A percentile compares a stretch with the other conserved stretches of the same genome.
phyloP scores from a whole-genome alignment of 2,888 invertebrate genomes.

The Euplagia quadripunctaria region DNA sequence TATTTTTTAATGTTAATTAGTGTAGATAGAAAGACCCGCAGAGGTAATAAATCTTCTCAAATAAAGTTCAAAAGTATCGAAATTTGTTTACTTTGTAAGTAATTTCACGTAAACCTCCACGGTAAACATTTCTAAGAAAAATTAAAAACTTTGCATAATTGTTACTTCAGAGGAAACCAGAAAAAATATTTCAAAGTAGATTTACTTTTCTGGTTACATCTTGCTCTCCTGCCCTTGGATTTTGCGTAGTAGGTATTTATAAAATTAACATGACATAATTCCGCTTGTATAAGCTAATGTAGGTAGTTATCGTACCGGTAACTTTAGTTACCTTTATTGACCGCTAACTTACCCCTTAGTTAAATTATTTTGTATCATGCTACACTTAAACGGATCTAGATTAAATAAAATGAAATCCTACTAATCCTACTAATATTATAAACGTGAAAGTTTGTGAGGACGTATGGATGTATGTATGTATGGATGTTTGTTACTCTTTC shows the following conservation, averaged over 20 bases:
- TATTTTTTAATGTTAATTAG: neutral
- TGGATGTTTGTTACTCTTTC: too few relatives aligned
- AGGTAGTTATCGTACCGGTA: neutral
- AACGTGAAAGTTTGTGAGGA: too few relatives aligned
- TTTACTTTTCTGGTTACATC: neutral
- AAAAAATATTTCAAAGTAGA: neutral
- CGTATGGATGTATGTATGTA: too few relatives aligned
- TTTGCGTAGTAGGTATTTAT: neutral
- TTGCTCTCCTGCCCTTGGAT: neutral
- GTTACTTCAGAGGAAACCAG: constrained; percentile 1
- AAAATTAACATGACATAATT: neutral
- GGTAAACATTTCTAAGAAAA: neutral
- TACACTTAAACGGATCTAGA: too few relatives aligned
- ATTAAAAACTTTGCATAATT: neutral
- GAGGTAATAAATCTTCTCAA: neutral
- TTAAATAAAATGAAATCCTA: too few relatives aligned
- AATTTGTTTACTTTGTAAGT: neutral
- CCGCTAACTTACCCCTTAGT: too few relatives aligned
- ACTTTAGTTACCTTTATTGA: too few relatives aligned
- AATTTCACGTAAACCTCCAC: neutral
- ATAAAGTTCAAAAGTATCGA: neutral
- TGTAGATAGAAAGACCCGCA: too few relatives aligned
- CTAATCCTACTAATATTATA: too few relatives aligned
- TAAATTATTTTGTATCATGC: too few relatives aligned
- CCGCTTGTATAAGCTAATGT: neutral